Evolutionary conservation across 2,113 vertebrate species (phyloP).

Genomic region (Ahaetulla prasina): DNA sequence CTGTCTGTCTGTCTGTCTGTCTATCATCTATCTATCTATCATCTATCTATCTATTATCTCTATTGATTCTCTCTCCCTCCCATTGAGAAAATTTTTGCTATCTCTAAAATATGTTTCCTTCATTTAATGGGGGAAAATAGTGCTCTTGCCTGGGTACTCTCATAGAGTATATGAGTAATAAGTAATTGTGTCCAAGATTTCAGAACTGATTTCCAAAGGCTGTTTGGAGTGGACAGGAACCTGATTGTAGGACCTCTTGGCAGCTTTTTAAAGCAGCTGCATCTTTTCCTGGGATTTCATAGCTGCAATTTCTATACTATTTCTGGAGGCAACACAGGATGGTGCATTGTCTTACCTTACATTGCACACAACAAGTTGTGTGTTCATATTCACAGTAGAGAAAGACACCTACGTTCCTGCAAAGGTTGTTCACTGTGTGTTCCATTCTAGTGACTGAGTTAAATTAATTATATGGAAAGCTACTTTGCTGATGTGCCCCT

Average conservation of each 20-base stretch:
- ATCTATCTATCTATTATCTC: too few species aligned
- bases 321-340: not conserved
- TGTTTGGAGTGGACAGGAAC: not conserved
- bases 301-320: not conserved
- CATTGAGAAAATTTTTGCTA: not conserved
- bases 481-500: not conserved
- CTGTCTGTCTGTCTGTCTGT: too few species aligned
- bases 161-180: not conserved
- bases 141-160: not conserved
- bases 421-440: not conserved
- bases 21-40: too few species aligned
- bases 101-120: not conserved
- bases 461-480: not conserved
- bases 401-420: not conserved
- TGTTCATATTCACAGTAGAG: not conserved
- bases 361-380: not conserved
- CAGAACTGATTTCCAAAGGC: not conserved
- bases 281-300: not conserved
- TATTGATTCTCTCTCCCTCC: not conserved
- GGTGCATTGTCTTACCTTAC: not conserved
- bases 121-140: not conserved
- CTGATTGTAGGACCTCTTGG: not conserved
- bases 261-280: not conserved
- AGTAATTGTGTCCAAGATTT: not conserved
- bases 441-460: not conserved